Conservation (phyloP, 2,888 invertebrate genomes). For the Anthoptus insignis region DNA sequence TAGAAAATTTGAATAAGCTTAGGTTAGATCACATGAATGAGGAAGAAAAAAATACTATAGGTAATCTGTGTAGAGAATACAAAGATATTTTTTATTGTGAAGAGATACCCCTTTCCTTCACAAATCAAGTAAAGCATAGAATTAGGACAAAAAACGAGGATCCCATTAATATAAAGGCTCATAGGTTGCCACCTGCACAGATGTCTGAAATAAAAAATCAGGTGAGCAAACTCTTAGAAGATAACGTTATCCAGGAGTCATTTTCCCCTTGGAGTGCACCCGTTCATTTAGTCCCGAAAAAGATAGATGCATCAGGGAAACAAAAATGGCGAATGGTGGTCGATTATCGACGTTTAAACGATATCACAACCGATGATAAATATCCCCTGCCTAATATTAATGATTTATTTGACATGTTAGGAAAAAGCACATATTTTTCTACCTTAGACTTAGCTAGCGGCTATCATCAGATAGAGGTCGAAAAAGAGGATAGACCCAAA, state of each 20-base stretch:
- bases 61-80: constrained; percentile 45
- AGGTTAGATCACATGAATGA: constrained; percentile 43
- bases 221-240: neutral
- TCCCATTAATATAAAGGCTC: constrained; percentile 35
- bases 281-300: neutral
- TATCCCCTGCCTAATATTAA: neutral
- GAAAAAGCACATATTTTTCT: neutral
- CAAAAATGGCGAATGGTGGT: neutral
- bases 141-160: constrained; percentile 51
- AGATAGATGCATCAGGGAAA: neutral
- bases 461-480: neutral
- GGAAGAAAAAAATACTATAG: constrained; percentile 37
- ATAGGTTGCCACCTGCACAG: neutral
- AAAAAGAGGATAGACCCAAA: constrained; percentile 32
- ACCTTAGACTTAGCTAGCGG: neutral
- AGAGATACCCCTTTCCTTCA: constrained; percentile 44
- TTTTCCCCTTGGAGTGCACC: neutral
- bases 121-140: constrained; percentile 52
- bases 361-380: neutral
- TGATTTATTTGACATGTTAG: neutral
- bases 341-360: neutral
- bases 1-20: constrained; percentile 35
- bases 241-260: neutral
- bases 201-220: neutral
- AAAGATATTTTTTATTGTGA: constrained; percentile 51